Conservation (phyloP, 2,113 vertebrate genomes). For the Callithrix jacchus region DNA sequence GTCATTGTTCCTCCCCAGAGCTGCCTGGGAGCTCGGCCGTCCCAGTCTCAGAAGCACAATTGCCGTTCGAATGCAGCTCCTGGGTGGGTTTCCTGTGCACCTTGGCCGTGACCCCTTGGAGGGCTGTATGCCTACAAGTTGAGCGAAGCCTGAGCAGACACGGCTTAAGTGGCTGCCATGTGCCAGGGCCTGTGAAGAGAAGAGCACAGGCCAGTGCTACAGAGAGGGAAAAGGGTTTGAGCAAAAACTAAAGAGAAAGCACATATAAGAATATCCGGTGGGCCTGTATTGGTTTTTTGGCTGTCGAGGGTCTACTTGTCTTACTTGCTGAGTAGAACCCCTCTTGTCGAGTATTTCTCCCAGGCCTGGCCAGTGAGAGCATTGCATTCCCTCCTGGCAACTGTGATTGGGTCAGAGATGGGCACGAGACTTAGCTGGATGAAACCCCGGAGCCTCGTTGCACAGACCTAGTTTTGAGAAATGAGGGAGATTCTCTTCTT, state of each 20-base stretch:
- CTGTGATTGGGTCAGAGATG: neutral
- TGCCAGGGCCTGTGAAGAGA: neutral
- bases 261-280: neutral
- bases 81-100: conserved; percentile 45
- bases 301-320: neutral
- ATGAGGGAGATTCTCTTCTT: neutral
- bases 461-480: neutral
- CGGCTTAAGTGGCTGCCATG: neutral
- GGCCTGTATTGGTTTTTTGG: neutral
- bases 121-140: neutral
- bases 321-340: neutral
- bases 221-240: neutral
- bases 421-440: neutral
- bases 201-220: neutral
- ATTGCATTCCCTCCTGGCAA: neutral
- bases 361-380: neutral
- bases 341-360: neutral
- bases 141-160: neutral
- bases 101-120: conserved; percentile 49
- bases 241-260: neutral
- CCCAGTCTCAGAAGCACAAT: neutral
- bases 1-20: conserved; percentile 54
- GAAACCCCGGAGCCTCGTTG: neutral
- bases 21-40: neutral
- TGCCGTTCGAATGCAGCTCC: conserved; percentile 12